Evolutionary conservation across 2,797 vertebrate genomes (phyloP).

Genomic region (Alca torda): DNA sequence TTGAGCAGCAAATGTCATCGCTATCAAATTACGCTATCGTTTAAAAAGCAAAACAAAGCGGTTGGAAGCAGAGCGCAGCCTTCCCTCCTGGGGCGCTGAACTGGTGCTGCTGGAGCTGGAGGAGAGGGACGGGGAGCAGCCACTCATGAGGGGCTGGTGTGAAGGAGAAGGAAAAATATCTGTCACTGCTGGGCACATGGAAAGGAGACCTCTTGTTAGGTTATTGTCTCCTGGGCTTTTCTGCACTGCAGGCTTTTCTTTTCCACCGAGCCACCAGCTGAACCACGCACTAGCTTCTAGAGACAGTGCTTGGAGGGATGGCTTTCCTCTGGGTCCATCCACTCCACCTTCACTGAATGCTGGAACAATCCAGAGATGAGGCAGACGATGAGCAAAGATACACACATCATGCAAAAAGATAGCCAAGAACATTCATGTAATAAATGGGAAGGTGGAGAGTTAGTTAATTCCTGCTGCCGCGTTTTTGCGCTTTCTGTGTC

Average conservation of each 20-base stretch:
- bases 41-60: neutral
- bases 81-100: neutral
- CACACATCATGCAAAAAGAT: rapidly evolving
- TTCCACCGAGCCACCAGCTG: neutral
- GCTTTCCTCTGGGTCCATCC: neutral
- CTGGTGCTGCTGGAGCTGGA: neutral
- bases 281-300: neutral
- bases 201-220: neutral
- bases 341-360: neutral
- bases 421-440: neutral
- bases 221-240: neutral
- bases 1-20: neutral
- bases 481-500: neutral
- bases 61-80: neutral
- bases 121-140: neutral
- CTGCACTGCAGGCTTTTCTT: neutral
- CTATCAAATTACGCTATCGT: neutral
- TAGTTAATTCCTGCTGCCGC: neutral
- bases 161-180: neutral
- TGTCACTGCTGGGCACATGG: neutral
- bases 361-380: neutral
- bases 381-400: neutral
- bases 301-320: neutral
- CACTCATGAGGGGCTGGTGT: neutral
- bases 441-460: neutral